Evolutionary conservation across 1,140 invertebrate species (phyloP).

Genomic region (Sycophila sp.): DNA sequence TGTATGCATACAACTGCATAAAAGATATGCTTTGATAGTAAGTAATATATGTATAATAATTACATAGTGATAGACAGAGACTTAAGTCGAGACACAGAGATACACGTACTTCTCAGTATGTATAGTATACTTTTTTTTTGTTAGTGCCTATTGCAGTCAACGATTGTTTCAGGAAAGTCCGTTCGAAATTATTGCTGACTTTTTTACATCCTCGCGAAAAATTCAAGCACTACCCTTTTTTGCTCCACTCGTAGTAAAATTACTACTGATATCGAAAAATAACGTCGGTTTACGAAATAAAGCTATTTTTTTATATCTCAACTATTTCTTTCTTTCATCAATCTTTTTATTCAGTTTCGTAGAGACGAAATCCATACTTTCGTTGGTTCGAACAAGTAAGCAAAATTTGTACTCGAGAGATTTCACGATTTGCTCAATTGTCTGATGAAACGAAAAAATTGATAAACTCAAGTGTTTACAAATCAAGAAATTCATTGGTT

Average conservation of each 20-base stretch:
- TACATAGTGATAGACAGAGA: constrained; percentile 36
- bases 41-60: constrained; percentile 49
- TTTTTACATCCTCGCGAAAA: no score
- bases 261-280: no score
- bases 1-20: constrained; percentile 39
- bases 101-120: constrained; percentile 12
- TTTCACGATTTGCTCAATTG: no score
- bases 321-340: neutral
- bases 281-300: no score
- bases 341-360: neutral
- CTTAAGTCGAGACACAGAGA: constrained; percentile 9
- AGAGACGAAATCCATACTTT: neutral
- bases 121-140: constrained; percentile 24
- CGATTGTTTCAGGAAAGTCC: no score
- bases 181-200: no score
- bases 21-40: constrained; percentile 46
- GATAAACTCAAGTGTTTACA: no score
- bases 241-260: no score
- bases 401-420: neutral
- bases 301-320: no score
- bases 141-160: constrained; percentile 9
- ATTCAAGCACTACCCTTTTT: no score
- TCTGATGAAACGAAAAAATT: no score
- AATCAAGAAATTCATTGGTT: no score
- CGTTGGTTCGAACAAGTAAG: neutral